phyloP scores from a whole-genome alignment of 92 coral and sea anemone species.

The Plumapathes pennacea region DNA sequence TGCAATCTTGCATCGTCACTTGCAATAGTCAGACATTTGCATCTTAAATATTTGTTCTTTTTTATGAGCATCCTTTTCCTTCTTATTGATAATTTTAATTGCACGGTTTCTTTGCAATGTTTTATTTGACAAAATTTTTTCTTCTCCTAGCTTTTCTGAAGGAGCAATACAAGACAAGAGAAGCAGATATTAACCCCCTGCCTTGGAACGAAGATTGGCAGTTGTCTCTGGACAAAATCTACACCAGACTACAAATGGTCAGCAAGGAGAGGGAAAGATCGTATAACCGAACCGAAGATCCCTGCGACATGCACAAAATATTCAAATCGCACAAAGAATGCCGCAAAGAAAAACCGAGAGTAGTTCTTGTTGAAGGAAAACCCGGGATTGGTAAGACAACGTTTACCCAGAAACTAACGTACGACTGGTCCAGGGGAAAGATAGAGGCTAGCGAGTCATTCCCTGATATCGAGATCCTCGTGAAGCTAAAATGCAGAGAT shows the following conservation, averaged over 20 bases:
- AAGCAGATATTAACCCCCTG: too few species aligned
- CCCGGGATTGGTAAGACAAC: slow-evolving; percentile 47
- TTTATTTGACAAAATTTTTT: too few species aligned
- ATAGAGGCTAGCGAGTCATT: not conserved
- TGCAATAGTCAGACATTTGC: too few species aligned
- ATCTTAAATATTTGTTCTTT: too few species aligned
- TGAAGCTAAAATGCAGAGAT: slow-evolving; percentile 28
- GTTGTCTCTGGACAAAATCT: slow-evolving; percentile 9
- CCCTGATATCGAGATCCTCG: slow-evolving; percentile 2
- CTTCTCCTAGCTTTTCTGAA: too few species aligned
- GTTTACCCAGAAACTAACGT: slow-evolving; percentile 16
- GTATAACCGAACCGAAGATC: not conserved
- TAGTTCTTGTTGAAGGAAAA: slow-evolving; percentile 36
- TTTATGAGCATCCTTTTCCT: too few species aligned
- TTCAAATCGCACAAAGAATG: slow-evolving; percentile 21
- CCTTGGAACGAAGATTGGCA: slow-evolving; percentile 10
- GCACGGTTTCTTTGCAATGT: too few species aligned
- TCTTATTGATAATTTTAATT: too few species aligned
- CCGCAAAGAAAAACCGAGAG: slow-evolving; percentile 13
- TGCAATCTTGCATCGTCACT: too few species aligned
- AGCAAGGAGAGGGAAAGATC: slow-evolving; percentile 12
- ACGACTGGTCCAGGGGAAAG: slow-evolving; percentile 32
- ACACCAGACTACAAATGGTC: slow-evolving; percentile 25
- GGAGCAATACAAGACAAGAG: too few species aligned
- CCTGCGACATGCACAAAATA: slow-evolving; percentile 17